Evolutionary conservation across 2,797 vertebrate genomes (phyloP), one percentile per base, ranked within the genome.

Genomic region (Falco columbarius): DNA sequence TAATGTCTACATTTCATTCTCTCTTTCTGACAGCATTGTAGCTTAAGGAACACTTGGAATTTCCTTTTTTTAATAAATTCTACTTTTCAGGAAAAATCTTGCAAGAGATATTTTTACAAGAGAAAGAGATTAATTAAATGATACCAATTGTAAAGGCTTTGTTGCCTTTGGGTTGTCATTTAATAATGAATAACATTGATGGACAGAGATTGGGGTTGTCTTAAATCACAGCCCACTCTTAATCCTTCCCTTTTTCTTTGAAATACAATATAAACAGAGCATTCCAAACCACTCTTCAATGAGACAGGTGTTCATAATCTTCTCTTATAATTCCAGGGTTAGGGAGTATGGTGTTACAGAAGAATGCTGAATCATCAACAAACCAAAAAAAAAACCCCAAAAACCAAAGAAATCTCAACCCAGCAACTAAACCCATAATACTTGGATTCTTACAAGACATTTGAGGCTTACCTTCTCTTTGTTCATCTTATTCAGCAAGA

Each of bases 181-280:
- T 93, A 68, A 77, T 74, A 74, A 32, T 71, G 47, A 83, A 46
- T 73, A 92, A 79, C 3, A 7, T 11, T 76, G 42, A 81, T 47
- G 62, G 84, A 88, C 55, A 65, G 65, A 93, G 26, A 61, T 77
- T 68, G 36, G 4, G 11, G 36, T 79, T 83, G 27, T 79, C 71
- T 88, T 90, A 93, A 94, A 83, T 92, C 89, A 88, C 38, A 93
- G 55, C 7, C 32, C 14, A 3, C 47, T 92, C 86, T 71, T 92
- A 94, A 94, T 89, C 61, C 54, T 71, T 90, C 91, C 68, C 42
- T 87, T n/a, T 92, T 72, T 92, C 59, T 85, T 81, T 96, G 81
- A 89, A 94, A 96, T 89, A 34, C 9, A 80, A 23, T 38, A 89
- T 85, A 73, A 92, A 76, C 67, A 93, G 58, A 92, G n/a, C 55